Evolutionary conservation across 2,113 vertebrate genomes (phyloP), one percentile per base, ranked within the genome.

Genomic region (Crypturellus undulatus): DNA sequence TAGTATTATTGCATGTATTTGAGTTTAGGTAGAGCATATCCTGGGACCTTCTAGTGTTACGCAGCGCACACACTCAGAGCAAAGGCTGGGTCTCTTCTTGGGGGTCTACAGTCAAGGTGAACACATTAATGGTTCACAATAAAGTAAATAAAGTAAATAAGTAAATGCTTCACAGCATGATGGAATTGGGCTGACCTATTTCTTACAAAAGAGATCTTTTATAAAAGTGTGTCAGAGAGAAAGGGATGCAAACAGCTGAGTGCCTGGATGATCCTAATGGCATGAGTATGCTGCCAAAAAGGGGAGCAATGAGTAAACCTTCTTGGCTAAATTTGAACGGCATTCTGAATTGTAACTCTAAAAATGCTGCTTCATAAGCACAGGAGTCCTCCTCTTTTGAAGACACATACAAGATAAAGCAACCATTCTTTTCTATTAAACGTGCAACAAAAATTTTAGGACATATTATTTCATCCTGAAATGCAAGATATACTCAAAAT

Each of bases 141-240:
- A 71, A 94, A 91, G n/a, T n/a, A n/a, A n/a, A n/a, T n/a, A n/a
- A n/a, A n/a, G n/a, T n/a, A n/a, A n/a, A n/a, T n/a, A n/a, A n/a
- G n/a, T n/a, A n/a, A n/a, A n/a, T n/a, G n/a, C 92, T 68, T 79
- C 83, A 85, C 17, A 70, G 68, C 67, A 73, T 13, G 34, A 84
- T 92, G 81, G 59, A 96, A 94, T 87, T 64, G 85, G 78, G 87
- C 49, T 87, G 89, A 94, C 79, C 93, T 95, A 94, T 68, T 92
- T 85, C 63, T 80, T 78, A 80, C 45, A 91, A 52, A 93, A 78
- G 49, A 86, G 60, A 52, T 58, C 2, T 71, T 56, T 94, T 91
- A 67, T 26, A 73, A 94, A 83, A 95, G 79, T 64, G 77, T n/a
- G 64, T 68, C 73, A 94, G 62, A 75, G 24, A 72, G 38, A 68